Percentiles rank a stretch among this genome's conserved stretches.
Evolutionary conservation across 2,888 invertebrate species (phyloP).

Genomic region (Apamea monoglypha): DNA sequence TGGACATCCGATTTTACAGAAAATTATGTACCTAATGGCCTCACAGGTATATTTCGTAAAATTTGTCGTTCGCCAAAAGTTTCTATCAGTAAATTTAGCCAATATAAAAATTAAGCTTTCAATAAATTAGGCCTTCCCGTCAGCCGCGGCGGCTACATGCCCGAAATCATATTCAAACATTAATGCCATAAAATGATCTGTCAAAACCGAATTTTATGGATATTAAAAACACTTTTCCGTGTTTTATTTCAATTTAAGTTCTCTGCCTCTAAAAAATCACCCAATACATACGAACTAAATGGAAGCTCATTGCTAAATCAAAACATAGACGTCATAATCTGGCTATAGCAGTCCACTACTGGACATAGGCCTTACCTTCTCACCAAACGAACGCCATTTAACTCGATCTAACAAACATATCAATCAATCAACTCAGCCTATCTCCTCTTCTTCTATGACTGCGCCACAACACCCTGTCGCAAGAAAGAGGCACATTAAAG

Average conservation of each 20-base stretch:
- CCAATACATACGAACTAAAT: not conserved
- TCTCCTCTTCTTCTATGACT: no score
- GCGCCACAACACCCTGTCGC: not conserved
- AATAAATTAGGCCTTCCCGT: no score
- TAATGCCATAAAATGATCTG: not conserved
- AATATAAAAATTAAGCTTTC: no score
- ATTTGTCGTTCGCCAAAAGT: no score
- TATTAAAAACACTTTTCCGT: not conserved
- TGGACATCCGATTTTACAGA: no score
- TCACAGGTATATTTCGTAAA: no score
- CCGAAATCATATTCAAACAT: not conserved
- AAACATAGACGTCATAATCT: not conserved
- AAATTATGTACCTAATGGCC: no score
- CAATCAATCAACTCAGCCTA: no score
- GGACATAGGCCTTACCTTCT: not conserved
- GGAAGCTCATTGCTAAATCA: not conserved
- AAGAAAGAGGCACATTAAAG: not conserved
- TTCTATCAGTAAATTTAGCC: no score
- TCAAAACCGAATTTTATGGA: not conserved
- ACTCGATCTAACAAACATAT: not conserved
- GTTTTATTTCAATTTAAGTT: not conserved
- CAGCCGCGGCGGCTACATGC: no score
- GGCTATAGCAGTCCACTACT: not conserved
- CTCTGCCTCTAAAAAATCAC: not conserved
- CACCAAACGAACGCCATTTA: not conserved